Evolutionary conservation across 2,113 vertebrate species (phyloP).

Genomic region (Embiotoca jacksoni): DNA sequence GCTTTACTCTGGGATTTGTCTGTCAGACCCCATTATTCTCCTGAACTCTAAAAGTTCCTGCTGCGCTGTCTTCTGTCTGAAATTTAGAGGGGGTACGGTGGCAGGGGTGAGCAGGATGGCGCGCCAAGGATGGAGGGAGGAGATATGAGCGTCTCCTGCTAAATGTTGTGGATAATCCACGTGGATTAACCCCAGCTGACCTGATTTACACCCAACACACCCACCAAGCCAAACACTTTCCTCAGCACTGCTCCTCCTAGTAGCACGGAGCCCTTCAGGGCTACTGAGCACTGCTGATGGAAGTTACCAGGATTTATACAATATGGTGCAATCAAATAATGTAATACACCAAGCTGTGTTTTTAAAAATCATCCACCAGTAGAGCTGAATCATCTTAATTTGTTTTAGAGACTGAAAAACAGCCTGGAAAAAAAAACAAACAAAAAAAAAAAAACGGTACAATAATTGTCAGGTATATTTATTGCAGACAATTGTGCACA

Average conservation of each 20-base stretch:
- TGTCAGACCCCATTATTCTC: constrained; percentile 77
- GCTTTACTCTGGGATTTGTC: constrained; percentile 76
- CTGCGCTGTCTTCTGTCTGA: constrained; percentile 41
- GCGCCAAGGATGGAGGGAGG: constrained; percentile 29
- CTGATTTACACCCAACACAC: constrained; percentile 73
- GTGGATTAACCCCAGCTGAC: constrained; percentile 82
- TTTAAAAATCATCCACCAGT: not conserved
- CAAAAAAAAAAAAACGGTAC: too few relatives aligned
- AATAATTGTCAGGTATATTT: not conserved
- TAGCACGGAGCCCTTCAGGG: constrained; percentile 30
- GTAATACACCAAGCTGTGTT: not conserved
- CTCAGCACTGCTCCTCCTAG: constrained; percentile 45
- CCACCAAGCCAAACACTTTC: constrained; percentile 52
- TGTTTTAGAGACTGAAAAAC: not conserved
- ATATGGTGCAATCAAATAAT: not conserved
- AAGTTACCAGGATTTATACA: constrained; percentile 9
- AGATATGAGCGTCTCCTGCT: constrained; percentile 75
- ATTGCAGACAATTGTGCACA: not conserved
- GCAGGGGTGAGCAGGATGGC: constrained; percentile 45
- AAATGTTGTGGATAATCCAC: constrained; percentile 82
- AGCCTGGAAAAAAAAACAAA: too few relatives aligned
- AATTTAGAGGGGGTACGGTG: constrained; percentile 44
- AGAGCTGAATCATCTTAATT: not conserved
- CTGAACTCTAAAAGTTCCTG: constrained; percentile 66
- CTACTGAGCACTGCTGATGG: constrained; percentile 28